Evolutionary conservation across 2,888 invertebrate species (phyloP), one percentile per base, ranked within the genome.

Genomic region (Callimorpha dominula): DNA sequence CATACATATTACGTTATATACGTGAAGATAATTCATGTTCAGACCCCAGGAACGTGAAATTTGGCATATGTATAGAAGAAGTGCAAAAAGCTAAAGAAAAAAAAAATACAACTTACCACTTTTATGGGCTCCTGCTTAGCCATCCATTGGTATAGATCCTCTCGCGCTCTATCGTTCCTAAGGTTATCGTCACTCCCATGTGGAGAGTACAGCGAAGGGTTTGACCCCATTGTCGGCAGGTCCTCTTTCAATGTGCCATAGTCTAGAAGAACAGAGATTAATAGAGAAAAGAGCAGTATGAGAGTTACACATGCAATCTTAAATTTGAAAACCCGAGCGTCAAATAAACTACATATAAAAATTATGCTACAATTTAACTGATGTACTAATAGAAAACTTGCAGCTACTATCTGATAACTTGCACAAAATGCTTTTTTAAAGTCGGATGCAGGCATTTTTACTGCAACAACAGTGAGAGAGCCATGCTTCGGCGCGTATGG

Each of bases 71-170:
- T 31, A 31, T 31, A 2, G 31, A 31, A 31, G 31, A 31, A 31
- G 31, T 31, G 31, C 31, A 31, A 2, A 31, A 31, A 31, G 31
- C 31, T 31, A 31, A 31, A 31, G 31, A 31, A 31, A 20, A 5
- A n/a, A 57, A 20, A 57, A 11, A 20, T 20, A 20, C 17, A 11
- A 20, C 91, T 89, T 42, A 95, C 95, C 80, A 94, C 91, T 91
- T 94, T 93, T n/a, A 95, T 92, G 0, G 93, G 96, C 84, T 98
- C 98, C 86, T 99, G 99, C 85, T 98, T 98, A 2, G 98, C 98
- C 99, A 99, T 99, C 99, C 99, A 99, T 84, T 98, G 98, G 91
- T 99, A 99, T 64, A 99, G 95, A 92, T 99, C 99, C 88, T 98
- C 98, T n/a, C 97, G 96, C 31, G 97, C 96, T 84, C 97, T 97